These are phyloP conservation scores for Ephialtes manifestator DNA, from an alignment of 2,888 invertebrate species.

Conservation along the genomic window DNA sequence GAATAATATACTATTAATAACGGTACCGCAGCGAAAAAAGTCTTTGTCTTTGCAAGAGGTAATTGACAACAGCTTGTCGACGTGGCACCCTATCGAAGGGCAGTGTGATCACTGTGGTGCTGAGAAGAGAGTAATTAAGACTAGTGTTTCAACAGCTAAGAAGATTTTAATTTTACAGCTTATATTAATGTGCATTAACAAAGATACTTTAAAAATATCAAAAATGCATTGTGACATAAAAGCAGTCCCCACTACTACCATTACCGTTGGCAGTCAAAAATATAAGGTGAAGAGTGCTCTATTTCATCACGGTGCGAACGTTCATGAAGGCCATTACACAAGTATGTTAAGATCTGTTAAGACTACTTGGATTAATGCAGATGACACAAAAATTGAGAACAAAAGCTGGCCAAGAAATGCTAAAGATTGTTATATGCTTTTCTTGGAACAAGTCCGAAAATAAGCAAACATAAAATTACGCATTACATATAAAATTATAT, in stretches of 20 bases:
- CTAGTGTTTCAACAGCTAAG: background rate
- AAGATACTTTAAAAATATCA: background rate
- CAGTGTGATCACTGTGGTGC: slow-evolving; percentile 7
- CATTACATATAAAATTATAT: no score
- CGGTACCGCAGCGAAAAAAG: slow-evolving; percentile 4
- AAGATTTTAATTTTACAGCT: slow-evolving; percentile 33
- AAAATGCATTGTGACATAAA: slow-evolving; percentile 30
- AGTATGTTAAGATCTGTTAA: slow-evolving; percentile 38
- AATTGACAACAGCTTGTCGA: slow-evolving; percentile 6
- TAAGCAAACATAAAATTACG: background rate
- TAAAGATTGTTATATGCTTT: slow-evolving; percentile 31
- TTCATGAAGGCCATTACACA: slow-evolving; percentile 10
- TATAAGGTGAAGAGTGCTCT: slow-evolving; percentile 46
- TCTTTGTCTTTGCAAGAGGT: slow-evolving; percentile 13
- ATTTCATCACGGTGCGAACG: slow-evolving; percentile 15
- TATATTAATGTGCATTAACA: background rate
- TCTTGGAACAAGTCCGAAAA: background rate
- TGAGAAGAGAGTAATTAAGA: background rate
- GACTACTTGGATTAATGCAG: slow-evolving; percentile 36
- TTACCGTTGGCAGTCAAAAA: slow-evolving; percentile 5
- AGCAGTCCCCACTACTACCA: slow-evolving; percentile 18
- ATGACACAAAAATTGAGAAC: slow-evolving; percentile 23
- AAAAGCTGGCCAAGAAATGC: slow-evolving; percentile 45
- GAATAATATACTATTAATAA: slow-evolving; percentile 24
- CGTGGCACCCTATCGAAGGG: slow-evolving; percentile 12